Base-by-base conservation (phyloP, 2,113 vertebrate species). In the Hippoglossus stenolepis region DNA sequence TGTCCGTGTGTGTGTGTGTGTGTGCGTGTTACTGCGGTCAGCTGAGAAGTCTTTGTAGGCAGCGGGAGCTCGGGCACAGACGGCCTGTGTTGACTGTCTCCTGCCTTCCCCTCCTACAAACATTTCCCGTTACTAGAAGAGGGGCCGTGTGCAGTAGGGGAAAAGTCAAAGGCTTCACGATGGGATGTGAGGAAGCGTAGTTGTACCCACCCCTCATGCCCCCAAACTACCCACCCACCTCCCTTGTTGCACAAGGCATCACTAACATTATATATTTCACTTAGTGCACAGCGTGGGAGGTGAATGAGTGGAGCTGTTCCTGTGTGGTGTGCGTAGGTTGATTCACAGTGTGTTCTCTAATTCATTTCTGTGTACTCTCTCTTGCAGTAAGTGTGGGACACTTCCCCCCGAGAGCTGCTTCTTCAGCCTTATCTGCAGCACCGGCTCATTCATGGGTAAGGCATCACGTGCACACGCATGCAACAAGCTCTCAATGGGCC, bases 371-470 rank as follows among this genome's bases (percentile, higher is more conserved):
- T 70, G 10, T 60, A 15, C 12, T 43, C 40, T 43, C 21, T 83
- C 65, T 79, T 90, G 56, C 68, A 97, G 96, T 91, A 97, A 96
- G 88, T 97, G 96, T 88, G 96, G 96, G 43, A 96, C 95, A 63
- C 91, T 96, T 75, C 96, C 96, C 11, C 96, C 96, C 0, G 96
- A 97, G 90, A 97, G 96, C 94, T 97, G 96, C 90, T 96, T 97
- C 93, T 97, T 97, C 94, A 97, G 96, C 82, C 95, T 97, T 68
- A 96, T 97, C 93, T 97, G 96, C 92, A 97, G 96, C 87, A 94
- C 95, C 2, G 96, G 96, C 23, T 96, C 96, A 43, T 97, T 97
- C 91, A 97, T 97, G 95, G 96, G 96, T 97, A 84, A 91, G 84
- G 17, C 45, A 65, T 75, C n/a, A 2, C 28, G 26, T 79, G 56